phyloP scores from a whole-genome alignment of 1,140 invertebrate genomes.

The Panagrolaimus sp. region DNA sequence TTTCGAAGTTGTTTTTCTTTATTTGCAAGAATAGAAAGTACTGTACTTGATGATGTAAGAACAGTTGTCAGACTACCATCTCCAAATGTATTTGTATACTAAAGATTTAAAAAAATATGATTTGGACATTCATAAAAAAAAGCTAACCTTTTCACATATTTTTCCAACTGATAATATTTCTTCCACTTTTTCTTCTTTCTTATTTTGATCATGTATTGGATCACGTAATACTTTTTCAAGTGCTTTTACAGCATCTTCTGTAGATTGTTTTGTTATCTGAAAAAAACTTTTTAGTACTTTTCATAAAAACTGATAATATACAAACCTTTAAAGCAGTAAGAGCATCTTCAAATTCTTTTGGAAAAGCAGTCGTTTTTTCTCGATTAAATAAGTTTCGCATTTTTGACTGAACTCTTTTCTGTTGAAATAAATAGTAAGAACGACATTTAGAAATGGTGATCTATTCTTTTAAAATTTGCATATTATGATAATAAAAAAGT shows the following conservation, averaged over 20 bases:
- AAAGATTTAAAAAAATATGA: background rate
- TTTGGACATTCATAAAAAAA: background rate
- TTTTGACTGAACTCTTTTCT: too few relatives aligned
- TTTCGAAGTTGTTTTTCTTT: slow-evolving; percentile 11
- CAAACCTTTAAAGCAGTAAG: slow-evolving; percentile 11
- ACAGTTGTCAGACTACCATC: background rate
- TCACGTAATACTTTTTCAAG: slow-evolving; percentile 19
- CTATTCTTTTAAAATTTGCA: background rate
- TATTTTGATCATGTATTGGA: background rate
- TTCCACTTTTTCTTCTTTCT: slow-evolving; percentile 9
- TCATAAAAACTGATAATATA: background rate
- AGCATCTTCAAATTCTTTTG: slow-evolving; percentile 14
- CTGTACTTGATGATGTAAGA: background rate
- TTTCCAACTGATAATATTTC: slow-evolving; percentile 10
- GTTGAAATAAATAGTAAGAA: too few relatives aligned
- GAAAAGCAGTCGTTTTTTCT: slow-evolving; percentile 11
- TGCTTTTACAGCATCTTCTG: slow-evolving; percentile 17
- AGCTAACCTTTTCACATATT: slow-evolving; percentile 16
- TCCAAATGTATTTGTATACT: slow-evolving; percentile 15
- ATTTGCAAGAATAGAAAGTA: background rate
- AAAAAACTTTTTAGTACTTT: background rate
- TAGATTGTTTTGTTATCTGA: slow-evolving; percentile 12
- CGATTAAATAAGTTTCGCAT: background rate
- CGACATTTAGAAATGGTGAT: too few relatives aligned
- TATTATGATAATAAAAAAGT: background rate